Conservation (phyloP, 2,797 vertebrate species). For the Erithacus rubecula region DNA sequence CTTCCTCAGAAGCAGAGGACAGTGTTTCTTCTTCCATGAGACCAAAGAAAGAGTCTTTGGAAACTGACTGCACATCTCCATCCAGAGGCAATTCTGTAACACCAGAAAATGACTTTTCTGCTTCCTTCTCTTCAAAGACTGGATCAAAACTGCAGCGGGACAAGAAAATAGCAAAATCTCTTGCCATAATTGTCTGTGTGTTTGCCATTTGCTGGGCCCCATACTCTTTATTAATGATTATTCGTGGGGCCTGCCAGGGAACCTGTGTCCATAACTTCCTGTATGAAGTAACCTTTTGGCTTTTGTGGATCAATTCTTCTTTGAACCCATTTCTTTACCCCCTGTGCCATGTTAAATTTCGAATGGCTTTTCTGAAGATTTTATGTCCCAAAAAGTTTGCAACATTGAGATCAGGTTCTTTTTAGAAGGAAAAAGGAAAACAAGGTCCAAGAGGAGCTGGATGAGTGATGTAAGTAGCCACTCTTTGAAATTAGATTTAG, state of each 20-base stretch:
- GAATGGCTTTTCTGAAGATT: conserved; percentile 85
- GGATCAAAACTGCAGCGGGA: conserved; percentile 78
- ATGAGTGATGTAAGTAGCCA: background rate
- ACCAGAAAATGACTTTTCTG: background rate
- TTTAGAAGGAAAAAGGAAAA: background rate
- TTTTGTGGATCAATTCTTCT: conserved; percentile 90
- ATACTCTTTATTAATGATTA: conserved; percentile 86
- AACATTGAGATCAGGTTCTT: background rate
- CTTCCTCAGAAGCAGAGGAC: background rate
- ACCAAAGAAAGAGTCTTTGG: too few species aligned
- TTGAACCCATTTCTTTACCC: conserved; percentile 90
- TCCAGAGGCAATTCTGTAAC: too few species aligned
- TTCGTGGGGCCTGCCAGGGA: conserved; percentile 79
- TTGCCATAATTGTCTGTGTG: conserved; percentile 84
- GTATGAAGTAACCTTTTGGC: conserved; percentile 88
- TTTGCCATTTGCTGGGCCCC: conserved; percentile 91
- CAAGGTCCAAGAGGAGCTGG: background rate
- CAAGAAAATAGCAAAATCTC: conserved; percentile 86
- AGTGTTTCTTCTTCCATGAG: background rate
- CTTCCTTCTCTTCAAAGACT: background rate
- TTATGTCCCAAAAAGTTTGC: conserved; percentile 69
- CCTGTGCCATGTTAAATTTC: conserved; percentile 86
- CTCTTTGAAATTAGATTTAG: background rate
- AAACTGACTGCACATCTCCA: too few species aligned
- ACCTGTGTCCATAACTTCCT: conserved; percentile 72